A percentile compares a stretch with the other conserved stretches of the same genome.
Conservation (phyloP, 2,888 invertebrate species). For the Noctua pronuba region DNA sequence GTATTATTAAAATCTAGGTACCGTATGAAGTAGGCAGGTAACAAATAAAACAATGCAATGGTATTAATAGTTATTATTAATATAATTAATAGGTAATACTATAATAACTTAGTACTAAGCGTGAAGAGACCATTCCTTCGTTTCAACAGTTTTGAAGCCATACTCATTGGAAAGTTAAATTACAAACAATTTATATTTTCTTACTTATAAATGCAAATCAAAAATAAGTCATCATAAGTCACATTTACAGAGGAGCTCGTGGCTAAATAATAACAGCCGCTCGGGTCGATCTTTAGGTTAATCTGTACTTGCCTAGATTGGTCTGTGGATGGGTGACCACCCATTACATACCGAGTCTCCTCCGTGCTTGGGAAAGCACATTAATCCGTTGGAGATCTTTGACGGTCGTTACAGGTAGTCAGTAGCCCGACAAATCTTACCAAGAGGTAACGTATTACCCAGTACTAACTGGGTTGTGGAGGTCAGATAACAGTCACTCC, state of each 20-base stretch:
- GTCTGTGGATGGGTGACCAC: too few species aligned
- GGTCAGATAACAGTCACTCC: background rate
- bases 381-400: background rate
- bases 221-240: too few species aligned
- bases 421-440: background rate
- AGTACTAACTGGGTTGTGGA: background rate
- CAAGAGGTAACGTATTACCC: background rate
- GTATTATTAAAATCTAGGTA: too few species aligned
- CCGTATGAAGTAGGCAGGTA: background rate
- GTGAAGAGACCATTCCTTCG: conserved; percentile 40
- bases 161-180: background rate
- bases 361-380: too few species aligned
- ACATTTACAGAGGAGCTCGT: background rate
- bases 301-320: too few species aligned
- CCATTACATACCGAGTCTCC: too few species aligned
- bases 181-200: background rate
- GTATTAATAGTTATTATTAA: conserved; percentile 63
- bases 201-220: conserved; percentile 15
- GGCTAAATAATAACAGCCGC: too few species aligned
- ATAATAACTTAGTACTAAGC: conserved; percentile 68
- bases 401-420: background rate
- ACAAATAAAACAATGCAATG: conserved; percentile 47
- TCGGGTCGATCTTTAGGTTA: too few species aligned
- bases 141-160: background rate
- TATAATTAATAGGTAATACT: conserved; percentile 68